phyloP scores from a whole-genome alignment of 64 coral and sea anemone species.

The Anthopleura sola region DNA sequence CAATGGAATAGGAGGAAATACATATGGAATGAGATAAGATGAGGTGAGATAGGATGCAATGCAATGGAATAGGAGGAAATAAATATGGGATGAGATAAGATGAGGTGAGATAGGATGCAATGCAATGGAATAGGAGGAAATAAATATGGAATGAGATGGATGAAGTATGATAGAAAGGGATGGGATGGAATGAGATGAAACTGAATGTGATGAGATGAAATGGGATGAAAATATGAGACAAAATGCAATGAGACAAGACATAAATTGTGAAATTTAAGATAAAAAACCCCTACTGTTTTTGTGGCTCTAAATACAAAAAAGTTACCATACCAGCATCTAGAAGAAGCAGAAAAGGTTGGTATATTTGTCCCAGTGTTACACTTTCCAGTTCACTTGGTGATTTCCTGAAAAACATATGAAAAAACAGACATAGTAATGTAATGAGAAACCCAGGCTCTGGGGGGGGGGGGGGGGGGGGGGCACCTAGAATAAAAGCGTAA shows the following conservation, averaged over 20 bases:
- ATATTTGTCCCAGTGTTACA: background rate
- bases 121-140: too few relatives aligned
- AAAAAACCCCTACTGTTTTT: too few relatives aligned
- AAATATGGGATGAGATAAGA: too few relatives aligned
- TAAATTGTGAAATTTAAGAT: background rate
- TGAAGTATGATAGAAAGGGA: background rate
- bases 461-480: too few relatives aligned
- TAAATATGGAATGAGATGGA: background rate
- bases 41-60: too few relatives aligned
- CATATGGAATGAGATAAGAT: too few relatives aligned
- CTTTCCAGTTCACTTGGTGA: background rate
- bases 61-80: background rate
- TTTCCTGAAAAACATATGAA: background rate
- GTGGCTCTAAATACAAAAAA: background rate
- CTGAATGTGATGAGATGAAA: too few relatives aligned
- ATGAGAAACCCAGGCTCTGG: too few relatives aligned
- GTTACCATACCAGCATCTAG: slow-evolving; percentile 14
- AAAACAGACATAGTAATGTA: background rate
- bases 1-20: too few relatives aligned
- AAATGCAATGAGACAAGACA: background rate
- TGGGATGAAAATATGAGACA: background rate
- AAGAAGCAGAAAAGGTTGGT: slow-evolving; percentile 13
- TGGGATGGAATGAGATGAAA: too few relatives aligned
- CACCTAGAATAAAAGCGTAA: too few relatives aligned
- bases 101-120: too few relatives aligned